These are phyloP conservation scores for Pedetes capensis DNA, from an alignment of 2,113 vertebrate species.

Conservation along the genomic window DNA sequence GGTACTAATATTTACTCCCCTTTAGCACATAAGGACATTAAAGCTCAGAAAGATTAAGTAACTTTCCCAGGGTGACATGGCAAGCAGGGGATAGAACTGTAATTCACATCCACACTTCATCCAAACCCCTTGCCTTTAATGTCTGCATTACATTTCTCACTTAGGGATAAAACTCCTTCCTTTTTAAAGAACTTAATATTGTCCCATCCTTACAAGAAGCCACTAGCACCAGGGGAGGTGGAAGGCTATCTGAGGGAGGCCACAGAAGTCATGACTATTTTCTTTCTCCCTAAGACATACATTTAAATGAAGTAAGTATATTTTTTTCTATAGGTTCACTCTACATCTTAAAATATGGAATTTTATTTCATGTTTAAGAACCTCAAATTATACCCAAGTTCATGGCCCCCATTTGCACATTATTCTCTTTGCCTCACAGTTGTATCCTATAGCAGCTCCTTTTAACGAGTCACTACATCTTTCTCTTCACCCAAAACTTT, in stretches of 20 bases:
- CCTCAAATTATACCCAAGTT: not conserved
- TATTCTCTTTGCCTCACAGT: not conserved
- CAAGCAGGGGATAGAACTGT: not conserved
- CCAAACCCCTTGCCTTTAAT: not conserved
- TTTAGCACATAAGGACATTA: not conserved
- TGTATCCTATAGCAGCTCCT: not conserved
- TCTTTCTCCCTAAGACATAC: not conserved
- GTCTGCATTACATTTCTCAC: not conserved
- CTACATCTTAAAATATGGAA: not conserved
- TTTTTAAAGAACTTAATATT: not conserved
- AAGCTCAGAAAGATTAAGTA: not conserved
- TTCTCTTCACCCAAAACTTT: not conserved
- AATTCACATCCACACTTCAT: not conserved
- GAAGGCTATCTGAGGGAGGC: not conserved
- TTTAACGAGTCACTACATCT: not conserved
- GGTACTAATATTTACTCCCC: not conserved
- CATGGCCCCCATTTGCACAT: not conserved
- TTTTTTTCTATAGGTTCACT: not conserved
- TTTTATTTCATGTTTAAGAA: slow-evolving; percentile 9
- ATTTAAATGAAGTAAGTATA: not conserved
- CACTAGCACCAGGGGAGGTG: not conserved
- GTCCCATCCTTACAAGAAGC: not conserved
- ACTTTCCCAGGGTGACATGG: not conserved
- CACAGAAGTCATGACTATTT: not conserved
- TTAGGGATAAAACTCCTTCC: not conserved